Percentiles rank a stretch among this genome's conserved stretches.
Evolutionary conservation across 2,113 vertebrate genomes (phyloP).

Genomic region (Callionymus lyra): DNA sequence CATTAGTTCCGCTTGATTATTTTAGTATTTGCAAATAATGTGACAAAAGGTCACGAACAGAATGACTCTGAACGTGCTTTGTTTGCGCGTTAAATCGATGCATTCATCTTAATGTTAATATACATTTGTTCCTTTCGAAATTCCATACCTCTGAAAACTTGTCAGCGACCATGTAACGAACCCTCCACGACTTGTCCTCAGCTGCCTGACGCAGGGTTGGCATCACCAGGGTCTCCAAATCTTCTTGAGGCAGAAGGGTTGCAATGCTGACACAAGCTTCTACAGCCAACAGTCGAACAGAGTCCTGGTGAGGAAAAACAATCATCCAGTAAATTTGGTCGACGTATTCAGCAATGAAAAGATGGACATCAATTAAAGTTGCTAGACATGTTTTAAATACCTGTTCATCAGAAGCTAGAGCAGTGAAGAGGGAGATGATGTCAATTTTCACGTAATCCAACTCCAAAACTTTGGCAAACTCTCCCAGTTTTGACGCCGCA

Average conservation of each 20-base stretch:
- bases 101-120: too few species aligned
- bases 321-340: too few species aligned
- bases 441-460: slow-evolving; percentile 85
- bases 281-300: slow-evolving; percentile 78
- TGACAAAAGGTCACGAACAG: too few species aligned
- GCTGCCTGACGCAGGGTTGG: slow-evolving; percentile 78
- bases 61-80: too few species aligned
- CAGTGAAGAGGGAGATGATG: slow-evolving; percentile 85
- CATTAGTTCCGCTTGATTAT: too few species aligned
- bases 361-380: too few species aligned
- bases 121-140: too few species aligned
- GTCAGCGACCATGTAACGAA: slow-evolving; percentile 90
- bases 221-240: slow-evolving; percentile 80
- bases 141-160: slow-evolving; percentile 89
- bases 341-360: too few species aligned
- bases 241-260: slow-evolving; percentile 76
- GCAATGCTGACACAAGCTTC: slow-evolving; percentile 85
- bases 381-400: slow-evolving; percentile 35
- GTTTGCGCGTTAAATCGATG: too few species aligned
- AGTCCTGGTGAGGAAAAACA: slow-evolving; percentile 59
- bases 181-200: slow-evolving; percentile 88
- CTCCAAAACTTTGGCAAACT: slow-evolving; percentile 89
- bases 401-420: slow-evolving; percentile 86
- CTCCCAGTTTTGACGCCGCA: slow-evolving; percentile 83
- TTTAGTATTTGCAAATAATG: too few species aligned